These are phyloP conservation scores for Poecilia picta DNA, from an alignment of 2,797 vertebrate species.

Conservation along the genomic window DNA sequence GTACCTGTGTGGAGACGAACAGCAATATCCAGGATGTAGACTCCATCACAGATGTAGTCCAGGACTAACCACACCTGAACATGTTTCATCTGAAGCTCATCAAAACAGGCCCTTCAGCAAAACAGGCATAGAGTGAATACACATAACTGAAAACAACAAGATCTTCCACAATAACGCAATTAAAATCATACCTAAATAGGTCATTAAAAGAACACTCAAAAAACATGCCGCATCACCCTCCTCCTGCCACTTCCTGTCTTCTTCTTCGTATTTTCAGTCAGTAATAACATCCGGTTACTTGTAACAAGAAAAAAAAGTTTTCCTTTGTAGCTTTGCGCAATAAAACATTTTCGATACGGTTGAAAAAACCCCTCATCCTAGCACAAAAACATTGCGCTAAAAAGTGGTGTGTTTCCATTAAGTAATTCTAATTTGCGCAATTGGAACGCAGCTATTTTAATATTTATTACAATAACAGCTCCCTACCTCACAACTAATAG, in stretches of 20 bases:
- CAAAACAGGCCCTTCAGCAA: constrained; percentile 90
- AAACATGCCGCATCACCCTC: no score
- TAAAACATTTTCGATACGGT: no score
- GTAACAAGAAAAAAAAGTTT: no score
- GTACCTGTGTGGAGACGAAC: constrained; percentile 91
- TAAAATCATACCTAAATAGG: no score
- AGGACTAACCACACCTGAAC: constrained; percentile 88
- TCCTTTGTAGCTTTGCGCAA: no score
- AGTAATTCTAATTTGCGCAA: no score
- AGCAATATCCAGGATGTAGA: constrained; percentile 88
- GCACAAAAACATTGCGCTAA: no score
- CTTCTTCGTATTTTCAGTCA: neutral
- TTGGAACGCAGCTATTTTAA: neutral
- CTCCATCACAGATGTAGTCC: constrained; percentile 88
- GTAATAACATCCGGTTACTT: neutral
- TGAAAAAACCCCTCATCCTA: no score
- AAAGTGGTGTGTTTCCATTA: no score
- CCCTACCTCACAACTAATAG: constrained; percentile 88
- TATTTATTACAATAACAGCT: constrained; percentile 7
- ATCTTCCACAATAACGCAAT: neutral
- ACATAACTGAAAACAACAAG: neutral
- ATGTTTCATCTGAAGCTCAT: constrained; percentile 86
- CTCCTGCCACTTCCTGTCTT: no score
- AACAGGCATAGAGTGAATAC: neutral
- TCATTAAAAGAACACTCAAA: no score